Conservation (phyloP, 1,140 invertebrate genomes). For the Chironomus striatipennis region DNA sequence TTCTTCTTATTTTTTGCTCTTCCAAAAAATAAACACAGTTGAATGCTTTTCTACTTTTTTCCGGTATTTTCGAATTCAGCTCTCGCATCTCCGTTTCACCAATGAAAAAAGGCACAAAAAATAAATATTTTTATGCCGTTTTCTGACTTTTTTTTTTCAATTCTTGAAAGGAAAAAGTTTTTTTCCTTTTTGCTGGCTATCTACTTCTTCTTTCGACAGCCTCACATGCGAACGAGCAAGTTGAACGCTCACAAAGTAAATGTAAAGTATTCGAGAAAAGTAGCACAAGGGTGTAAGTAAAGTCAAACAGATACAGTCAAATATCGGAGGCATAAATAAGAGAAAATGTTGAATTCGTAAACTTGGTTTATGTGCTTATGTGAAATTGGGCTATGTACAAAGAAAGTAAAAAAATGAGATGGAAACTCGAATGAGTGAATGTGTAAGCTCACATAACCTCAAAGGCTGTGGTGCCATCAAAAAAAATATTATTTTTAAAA, state of each 20-base stretch:
- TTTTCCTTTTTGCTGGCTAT: too few species aligned
- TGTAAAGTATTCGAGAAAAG: background rate
- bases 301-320: conserved; percentile 3
- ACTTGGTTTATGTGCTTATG: too few species aligned
- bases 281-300: conserved; percentile 4
- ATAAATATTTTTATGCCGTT: background rate
- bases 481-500: too few species aligned
- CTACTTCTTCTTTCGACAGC: too few species aligned
- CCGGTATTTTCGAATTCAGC: background rate
- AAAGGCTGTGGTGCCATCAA: background rate
- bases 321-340: background rate
- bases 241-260: background rate
- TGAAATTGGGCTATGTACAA: background rate
- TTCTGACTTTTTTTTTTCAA: background rate
- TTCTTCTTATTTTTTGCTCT: too few species aligned
- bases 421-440: background rate
- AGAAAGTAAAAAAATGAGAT: background rate
- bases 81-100: background rate
- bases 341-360: background rate
- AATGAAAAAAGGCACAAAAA: background rate
- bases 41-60: background rate
- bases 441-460: background rate
- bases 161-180: background rate
- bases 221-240: background rate
- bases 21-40: conserved; percentile 10